Conservation (phyloP, 2,797 vertebrate genomes). For the Anolis apletophallus region DNA sequence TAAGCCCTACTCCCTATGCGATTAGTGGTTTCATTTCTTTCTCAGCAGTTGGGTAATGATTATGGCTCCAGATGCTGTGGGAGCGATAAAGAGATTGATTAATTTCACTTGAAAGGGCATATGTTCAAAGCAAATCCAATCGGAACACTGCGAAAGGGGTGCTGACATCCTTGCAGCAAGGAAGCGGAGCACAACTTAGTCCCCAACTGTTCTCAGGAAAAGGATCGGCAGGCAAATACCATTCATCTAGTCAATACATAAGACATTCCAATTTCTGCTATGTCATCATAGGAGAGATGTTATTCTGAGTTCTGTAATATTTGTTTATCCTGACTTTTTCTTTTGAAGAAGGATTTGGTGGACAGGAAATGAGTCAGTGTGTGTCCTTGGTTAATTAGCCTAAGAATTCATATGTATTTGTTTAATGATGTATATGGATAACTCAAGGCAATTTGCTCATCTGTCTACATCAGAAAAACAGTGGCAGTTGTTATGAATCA, state of each 20-base stretch:
- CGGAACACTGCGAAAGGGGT: constrained; percentile 67
- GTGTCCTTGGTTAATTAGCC: not conserved
- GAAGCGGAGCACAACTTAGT: constrained; percentile 63
- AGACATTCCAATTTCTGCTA: constrained; percentile 29
- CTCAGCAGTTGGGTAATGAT: constrained; percentile 93
- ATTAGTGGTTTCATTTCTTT: constrained; percentile 94
- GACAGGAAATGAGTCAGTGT: not conserved
- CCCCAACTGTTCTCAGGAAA: constrained; percentile 69
- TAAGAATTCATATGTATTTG: constrained; percentile 3
- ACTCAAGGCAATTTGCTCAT: not conserved
- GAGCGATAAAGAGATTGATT: constrained; percentile 96
- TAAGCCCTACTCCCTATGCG: constrained; percentile 82
- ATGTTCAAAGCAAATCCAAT: constrained; percentile 87
- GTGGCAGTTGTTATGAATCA: not conserved
- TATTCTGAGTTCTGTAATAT: accelerated
- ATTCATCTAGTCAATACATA: constrained; percentile 36
- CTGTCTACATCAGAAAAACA: not conserved
- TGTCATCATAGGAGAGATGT: not conserved
- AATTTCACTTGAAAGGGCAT: constrained; percentile 92
- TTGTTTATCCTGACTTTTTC: constrained; percentile 10
- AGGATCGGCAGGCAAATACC: constrained; percentile 24
- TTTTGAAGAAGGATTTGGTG: constrained; percentile 16
- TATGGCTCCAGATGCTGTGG: constrained; percentile 84
- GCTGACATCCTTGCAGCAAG: constrained; percentile 68
- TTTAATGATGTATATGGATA: constrained; percentile 12